Conservation (phyloP, 1,140 invertebrate species). For the Drosophila sproati region DNA sequence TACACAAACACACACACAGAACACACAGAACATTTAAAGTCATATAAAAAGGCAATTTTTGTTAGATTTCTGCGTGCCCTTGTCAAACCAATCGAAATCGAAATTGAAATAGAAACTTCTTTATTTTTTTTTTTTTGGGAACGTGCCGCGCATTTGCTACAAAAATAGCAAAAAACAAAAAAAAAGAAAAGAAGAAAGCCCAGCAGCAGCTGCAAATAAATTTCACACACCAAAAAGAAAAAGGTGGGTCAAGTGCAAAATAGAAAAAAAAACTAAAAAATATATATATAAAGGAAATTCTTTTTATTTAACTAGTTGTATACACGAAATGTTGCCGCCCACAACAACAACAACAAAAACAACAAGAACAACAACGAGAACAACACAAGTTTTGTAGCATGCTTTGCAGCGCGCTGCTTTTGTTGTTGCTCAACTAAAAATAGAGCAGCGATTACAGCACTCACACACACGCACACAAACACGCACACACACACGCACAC, state of each 20-base stretch:
- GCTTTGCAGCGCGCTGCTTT: slow-evolving; percentile 58
- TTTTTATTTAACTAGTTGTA: slow-evolving; percentile 76
- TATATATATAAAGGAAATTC: neutral
- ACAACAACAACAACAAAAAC: neutral
- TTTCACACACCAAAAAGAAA: slow-evolving; percentile 44
- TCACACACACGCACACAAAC: slow-evolving; percentile 3
- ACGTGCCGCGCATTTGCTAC: slow-evolving; percentile 74
- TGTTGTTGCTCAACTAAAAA: slow-evolving; percentile 41
- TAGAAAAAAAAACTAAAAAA: neutral
- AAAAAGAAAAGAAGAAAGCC: neutral
- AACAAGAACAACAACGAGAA: no score
- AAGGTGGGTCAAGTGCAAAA: slow-evolving; percentile 81
- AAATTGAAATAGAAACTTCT: slow-evolving; percentile 50
- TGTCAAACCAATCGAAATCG: slow-evolving; percentile 44
- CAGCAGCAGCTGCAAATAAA: slow-evolving; percentile 36
- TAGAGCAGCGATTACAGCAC: slow-evolving; percentile 55
- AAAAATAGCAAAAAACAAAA: slow-evolving; percentile 15
- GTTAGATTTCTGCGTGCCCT: slow-evolving; percentile 65
- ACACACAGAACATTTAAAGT: slow-evolving; percentile 59
- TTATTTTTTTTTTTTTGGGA: slow-evolving; percentile 31
- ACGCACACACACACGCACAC: neutral
- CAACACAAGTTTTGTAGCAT: slow-evolving; percentile 59
- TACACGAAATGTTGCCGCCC: slow-evolving; percentile 62
- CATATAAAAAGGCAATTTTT: slow-evolving; percentile 70
- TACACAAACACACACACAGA: slow-evolving; percentile 7